A percentile compares a stretch with the other conserved stretches of the same genome.
Conservation (phyloP, 37 sponge, comb jelly and placozoan species). For the Agelas oroides region DNA sequence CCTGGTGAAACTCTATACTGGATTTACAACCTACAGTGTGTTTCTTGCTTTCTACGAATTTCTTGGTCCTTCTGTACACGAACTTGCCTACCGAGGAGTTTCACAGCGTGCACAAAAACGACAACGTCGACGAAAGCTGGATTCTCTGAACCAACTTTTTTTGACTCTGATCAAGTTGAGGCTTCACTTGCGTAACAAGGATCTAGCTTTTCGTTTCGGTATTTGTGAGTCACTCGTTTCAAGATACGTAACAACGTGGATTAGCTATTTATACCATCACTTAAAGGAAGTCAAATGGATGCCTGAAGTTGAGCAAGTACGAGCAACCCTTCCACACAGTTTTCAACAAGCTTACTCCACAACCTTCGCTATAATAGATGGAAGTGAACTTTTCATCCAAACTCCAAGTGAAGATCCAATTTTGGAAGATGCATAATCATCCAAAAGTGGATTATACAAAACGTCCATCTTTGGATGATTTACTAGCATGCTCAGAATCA, state of each 20-base stretch:
- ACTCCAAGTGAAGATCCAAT: slow-evolving; percentile 27
- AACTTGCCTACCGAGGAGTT: slow-evolving; percentile 25
- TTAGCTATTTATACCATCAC: slow-evolving; percentile 30
- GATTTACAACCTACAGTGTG: slow-evolving; percentile 31
- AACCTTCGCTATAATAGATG: slow-evolving; percentile 55
- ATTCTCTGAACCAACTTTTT: slow-evolving; percentile 24
- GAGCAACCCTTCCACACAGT: slow-evolving; percentile 4
- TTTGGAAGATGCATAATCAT: slow-evolving; percentile 5
- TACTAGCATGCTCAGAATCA: slow-evolving; percentile 27
- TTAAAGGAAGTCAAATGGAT: slow-evolving; percentile 30
- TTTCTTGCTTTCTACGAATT: slow-evolving; percentile 37
- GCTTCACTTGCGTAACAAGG: background rate
- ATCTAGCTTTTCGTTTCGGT: slow-evolving; percentile 31
- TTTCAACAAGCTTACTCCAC: slow-evolving; percentile 16
- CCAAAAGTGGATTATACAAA: slow-evolving; percentile 40
- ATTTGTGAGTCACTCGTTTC: slow-evolving; percentile 27
- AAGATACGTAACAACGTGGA: slow-evolving; percentile 24
- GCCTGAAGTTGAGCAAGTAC: slow-evolving; percentile 21
- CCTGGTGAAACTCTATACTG: slow-evolving; percentile 28
- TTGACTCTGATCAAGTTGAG: slow-evolving; percentile 5
- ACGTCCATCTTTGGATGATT: slow-evolving; percentile 13
- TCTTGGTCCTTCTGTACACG: slow-evolving; percentile 33
- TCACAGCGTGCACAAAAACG: background rate
- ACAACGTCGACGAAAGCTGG: background rate
- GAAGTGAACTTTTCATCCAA: slow-evolving; percentile 28